These are phyloP conservation scores for Ophion slaviceki DNA, from an alignment of 2,888 invertebrate species.

Conservation along the genomic window DNA sequence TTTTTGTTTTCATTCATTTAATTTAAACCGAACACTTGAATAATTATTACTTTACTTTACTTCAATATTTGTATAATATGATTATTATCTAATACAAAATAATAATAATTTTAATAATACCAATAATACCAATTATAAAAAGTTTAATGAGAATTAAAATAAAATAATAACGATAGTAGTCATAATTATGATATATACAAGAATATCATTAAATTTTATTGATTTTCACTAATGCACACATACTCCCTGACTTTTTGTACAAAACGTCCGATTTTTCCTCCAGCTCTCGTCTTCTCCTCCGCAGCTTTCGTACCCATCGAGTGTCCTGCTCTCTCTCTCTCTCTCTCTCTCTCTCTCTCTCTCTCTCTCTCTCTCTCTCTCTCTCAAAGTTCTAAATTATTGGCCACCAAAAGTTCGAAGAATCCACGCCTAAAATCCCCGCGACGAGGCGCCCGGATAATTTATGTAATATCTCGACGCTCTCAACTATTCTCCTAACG, in stretches of 20 bases:
- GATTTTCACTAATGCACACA: neutral
- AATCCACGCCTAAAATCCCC: conserved; percentile 73
- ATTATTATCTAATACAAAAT: too few species aligned
- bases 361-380: conserved; percentile 49
- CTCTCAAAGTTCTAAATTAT: conserved; percentile 78
- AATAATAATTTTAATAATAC: too few species aligned
- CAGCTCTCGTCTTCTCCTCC: neutral
- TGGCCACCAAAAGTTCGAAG: conserved; percentile 77
- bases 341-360: conserved; percentile 53
- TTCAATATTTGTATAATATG: too few species aligned
- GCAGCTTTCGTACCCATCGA: conserved; percentile 1
- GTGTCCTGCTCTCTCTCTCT: conserved; percentile 48
- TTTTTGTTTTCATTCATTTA: too few species aligned
- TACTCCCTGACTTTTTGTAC: neutral
- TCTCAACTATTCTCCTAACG: conserved; percentile 71
- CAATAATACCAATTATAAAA: too few species aligned
- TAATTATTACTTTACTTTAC: too few species aligned
- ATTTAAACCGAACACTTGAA: too few species aligned
- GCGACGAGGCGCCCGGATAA: conserved; percentile 52
- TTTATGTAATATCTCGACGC: conserved; percentile 66
- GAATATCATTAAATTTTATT: neutral
- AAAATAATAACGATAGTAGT: neutral
- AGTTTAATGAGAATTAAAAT: neutral
- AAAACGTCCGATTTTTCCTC: conserved; percentile 5
- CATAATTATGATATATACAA: neutral